Base-by-base conservation (phyloP, 2,797 vertebrate genomes). In the Enteromius paludinosus region DNA sequence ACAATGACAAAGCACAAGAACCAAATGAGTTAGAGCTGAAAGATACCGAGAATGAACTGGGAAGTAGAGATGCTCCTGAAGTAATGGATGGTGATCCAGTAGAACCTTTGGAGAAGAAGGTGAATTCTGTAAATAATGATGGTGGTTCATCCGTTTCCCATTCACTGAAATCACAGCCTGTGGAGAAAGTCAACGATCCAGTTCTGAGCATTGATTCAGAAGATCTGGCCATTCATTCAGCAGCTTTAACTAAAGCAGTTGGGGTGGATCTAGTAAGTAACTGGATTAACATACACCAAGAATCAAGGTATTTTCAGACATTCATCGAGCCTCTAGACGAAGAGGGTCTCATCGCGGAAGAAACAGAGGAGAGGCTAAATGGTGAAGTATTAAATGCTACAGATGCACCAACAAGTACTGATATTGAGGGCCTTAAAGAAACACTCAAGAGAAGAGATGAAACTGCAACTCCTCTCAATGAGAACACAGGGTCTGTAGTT, bases 261-360 rank as follows among this genome's bases (percentile, higher is more conserved):
- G 93, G 81, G 45, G 83, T 85, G 0, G 92, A 94, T 79, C 85
- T 95, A 3, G 94, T 95, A 45, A 91, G 89, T 7, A 95, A 91
- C 90, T 95, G 94, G 94, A 89, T 95, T 3, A 93, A 87, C 65
- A 66, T 88, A 79, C 94, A 95, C 86, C 93, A 93, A 79, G 79
- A 87, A 0, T 92, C 93, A 17, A 94, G 87, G 80, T 93, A 82
- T 69, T 95, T 95, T 35, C 91, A 95, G 90, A 95, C 87, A 0
- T 95, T 92, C 79, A 89, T 93, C 0, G 94, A 95, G 78, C 93
- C 94, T 7, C 81, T 94, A 43, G 94, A 95, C n/a, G 93, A 94
- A 66, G 71, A 76, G 71, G 83, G 85, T 25, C 59, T 80, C 0
- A 23, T 64, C 1, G 28, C 85, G 7, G 82, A 88, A 9, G 78